These are phyloP conservation scores for Pelosia muscerda DNA, from an alignment of 2,888 invertebrate genomes.

Conservation along the genomic window DNA sequence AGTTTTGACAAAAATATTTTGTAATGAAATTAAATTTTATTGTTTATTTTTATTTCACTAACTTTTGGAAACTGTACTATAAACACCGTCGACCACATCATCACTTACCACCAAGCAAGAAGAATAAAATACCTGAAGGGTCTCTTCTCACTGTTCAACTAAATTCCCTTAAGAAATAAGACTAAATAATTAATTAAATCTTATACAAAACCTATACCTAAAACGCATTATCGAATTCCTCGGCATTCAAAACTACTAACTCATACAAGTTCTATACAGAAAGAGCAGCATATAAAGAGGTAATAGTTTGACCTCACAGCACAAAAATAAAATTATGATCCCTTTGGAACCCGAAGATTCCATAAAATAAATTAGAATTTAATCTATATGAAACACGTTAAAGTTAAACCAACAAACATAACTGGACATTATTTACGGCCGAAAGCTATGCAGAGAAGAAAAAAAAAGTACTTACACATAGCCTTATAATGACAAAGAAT, in stretches of 20 bases:
- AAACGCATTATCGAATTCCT: not conserved
- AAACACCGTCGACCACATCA: too few relatives aligned
- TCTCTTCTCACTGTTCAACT: too few relatives aligned
- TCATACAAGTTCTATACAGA: not conserved
- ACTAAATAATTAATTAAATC: too few relatives aligned
- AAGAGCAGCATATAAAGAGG: conserved; percentile 36
- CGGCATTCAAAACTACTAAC: not conserved
- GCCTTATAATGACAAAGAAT: conserved; percentile 80
- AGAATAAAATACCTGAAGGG: too few relatives aligned
- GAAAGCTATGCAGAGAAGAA: conserved; percentile 64
- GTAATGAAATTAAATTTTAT: not conserved
- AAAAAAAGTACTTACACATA: conserved; percentile 61
- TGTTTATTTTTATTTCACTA: not conserved
- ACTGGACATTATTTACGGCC: conserved; percentile 77
- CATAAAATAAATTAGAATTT: conserved; percentile 76
- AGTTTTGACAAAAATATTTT: not conserved
- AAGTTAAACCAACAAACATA: conserved; percentile 82
- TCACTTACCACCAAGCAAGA: too few relatives aligned
- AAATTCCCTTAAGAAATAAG: too few relatives aligned
- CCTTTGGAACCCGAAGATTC: conserved; percentile 55
- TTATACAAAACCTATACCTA: too few relatives aligned
- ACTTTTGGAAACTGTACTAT: too few relatives aligned
- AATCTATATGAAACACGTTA: conserved; percentile 78
- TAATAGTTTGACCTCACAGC: conserved; percentile 47
- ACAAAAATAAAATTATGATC: conserved; percentile 56